phyloP scores from a whole-genome alignment of 1,140 invertebrate genomes.

The Heliothis subflexa region DNA sequence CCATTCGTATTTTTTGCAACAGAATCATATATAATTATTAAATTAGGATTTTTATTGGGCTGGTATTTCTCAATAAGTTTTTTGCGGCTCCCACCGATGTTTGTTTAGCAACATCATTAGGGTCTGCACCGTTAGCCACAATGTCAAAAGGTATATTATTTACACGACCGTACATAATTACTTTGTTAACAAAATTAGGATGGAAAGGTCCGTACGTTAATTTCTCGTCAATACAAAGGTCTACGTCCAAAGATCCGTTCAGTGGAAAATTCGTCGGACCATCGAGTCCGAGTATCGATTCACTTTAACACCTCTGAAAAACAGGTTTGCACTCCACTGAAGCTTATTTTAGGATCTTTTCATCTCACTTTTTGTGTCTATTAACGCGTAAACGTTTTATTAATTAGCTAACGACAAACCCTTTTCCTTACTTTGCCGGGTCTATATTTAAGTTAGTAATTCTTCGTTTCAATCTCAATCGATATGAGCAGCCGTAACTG shows the following conservation, averaged over 20 bases:
- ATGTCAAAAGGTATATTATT: constrained; percentile 49
- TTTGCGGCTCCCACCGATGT: constrained; percentile 5
- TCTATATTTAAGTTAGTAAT: constrained; percentile 35
- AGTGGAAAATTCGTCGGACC: constrained; percentile 84
- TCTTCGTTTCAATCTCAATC: constrained; percentile 31
- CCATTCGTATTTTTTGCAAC: constrained; percentile 44
- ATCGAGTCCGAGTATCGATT: constrained; percentile 79
- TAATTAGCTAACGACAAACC: constrained; percentile 43
- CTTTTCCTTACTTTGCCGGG: constrained; percentile 26
- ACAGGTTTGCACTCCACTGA: constrained; percentile 80
- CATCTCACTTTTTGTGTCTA: constrained; percentile 80
- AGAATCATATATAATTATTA: constrained; percentile 18
- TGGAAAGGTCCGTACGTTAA: constrained; percentile 75
- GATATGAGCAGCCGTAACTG: constrained; percentile 40
- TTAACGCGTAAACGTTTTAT: constrained; percentile 68
- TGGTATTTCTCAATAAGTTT: constrained; percentile 27
- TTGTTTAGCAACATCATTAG: constrained; percentile 33
- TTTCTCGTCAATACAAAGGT: constrained; percentile 79
- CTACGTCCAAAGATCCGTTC: constrained; percentile 74
- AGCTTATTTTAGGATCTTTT: constrained; percentile 84
- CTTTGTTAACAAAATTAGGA: constrained; percentile 72
- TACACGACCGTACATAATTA: constrained; percentile 63
- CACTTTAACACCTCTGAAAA: constrained; percentile 85
- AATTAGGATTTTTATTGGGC: constrained; percentile 9
- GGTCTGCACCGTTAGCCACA: constrained; percentile 24